Percentiles rank a stretch among this genome's conserved stretches.
phyloP scores from a whole-genome alignment of 2,113 vertebrate genomes.

The Elephantulus edwardii region DNA sequence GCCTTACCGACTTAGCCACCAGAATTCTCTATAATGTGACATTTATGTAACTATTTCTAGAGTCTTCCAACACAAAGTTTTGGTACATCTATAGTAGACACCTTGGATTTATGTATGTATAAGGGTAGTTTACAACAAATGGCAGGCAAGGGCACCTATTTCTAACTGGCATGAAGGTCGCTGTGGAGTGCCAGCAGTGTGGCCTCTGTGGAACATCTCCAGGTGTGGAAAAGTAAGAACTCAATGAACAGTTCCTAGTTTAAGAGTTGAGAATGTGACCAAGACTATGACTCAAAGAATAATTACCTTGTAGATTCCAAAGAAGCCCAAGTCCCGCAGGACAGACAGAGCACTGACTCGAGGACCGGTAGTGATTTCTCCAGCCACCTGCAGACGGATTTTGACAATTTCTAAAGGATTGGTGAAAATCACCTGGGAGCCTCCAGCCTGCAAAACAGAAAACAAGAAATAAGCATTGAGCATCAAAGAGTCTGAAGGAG shows the following conservation, averaged over 20 bases:
- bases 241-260: neutral
- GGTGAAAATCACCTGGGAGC: constrained; percentile 98
- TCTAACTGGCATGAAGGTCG: neutral
- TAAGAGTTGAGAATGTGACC: neutral
- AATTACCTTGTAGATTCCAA: constrained; percentile 97
- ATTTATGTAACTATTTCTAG: no score
- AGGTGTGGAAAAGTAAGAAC: neutral
- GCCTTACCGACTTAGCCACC: no score
- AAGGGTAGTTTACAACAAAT: neutral
- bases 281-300: neutral
- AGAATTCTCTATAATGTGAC: no score
- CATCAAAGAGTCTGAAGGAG: neutral
- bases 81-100: no score
- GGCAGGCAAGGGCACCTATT: neutral
- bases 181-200: neutral
- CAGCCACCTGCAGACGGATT: constrained; percentile 92
- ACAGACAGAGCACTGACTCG: constrained; percentile 95
- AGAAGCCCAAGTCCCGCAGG: constrained; percentile 94
- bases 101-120: neutral
- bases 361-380: constrained; percentile 96
- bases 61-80: neutral
- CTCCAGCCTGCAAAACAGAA: constrained; percentile 90
- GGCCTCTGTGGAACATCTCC: neutral
- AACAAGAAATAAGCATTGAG: neutral
- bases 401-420: constrained; percentile 98